phyloP scores from a whole-genome alignment of 2,113 vertebrate genomes.

The Ovibos moschatus region DNA sequence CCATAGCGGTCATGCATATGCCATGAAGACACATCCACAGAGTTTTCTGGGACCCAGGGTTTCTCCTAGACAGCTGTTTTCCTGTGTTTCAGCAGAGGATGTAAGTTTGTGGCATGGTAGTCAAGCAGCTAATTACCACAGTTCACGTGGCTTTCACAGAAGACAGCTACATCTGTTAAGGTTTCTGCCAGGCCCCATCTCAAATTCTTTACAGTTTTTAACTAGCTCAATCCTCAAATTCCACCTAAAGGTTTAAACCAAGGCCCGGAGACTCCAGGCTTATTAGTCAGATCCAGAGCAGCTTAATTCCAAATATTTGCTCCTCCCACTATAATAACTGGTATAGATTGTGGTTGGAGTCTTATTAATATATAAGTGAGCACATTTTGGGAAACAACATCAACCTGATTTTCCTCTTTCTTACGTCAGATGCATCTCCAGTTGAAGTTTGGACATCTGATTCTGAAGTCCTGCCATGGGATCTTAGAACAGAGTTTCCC shows the following conservation, averaged over 20 bases:
- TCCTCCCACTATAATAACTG: neutral
- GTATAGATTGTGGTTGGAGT: neutral
- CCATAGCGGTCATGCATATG: no score
- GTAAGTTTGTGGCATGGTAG: neutral
- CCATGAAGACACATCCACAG: neutral
- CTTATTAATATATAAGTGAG: neutral
- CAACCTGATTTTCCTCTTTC: neutral
- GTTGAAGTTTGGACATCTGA: neutral
- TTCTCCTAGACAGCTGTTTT: neutral
- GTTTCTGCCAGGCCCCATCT: neutral
- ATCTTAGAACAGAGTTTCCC: neutral
- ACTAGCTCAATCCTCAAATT: neutral
- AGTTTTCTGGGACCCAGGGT: neutral
- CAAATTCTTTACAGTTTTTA: neutral
- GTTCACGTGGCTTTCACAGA: neutral
- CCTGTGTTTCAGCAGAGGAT: neutral
- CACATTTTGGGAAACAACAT: neutral
- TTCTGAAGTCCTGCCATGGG: neutral
- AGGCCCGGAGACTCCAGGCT: neutral
- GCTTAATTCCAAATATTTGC: neutral
- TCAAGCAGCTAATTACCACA: neutral
- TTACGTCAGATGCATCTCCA: neutral
- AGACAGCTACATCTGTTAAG: neutral
- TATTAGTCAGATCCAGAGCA: neutral
- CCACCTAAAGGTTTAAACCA: neutral